These are phyloP conservation scores for Paralichthys olivaceus DNA, from an alignment of 2,113 vertebrate species.

Conservation along the genomic window DNA sequence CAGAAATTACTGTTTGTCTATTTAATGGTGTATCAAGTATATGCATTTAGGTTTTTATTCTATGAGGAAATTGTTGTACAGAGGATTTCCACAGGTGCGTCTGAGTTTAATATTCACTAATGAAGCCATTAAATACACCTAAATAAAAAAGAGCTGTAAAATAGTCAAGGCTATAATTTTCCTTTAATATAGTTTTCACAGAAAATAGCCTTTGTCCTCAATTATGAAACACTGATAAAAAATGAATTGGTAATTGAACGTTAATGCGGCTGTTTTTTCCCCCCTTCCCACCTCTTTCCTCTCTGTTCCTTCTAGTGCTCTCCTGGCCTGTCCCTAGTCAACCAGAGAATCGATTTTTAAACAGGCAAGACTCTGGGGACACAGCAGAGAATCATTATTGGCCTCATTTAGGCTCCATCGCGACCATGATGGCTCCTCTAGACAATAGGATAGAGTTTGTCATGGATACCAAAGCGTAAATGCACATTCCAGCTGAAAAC, in stretches of 20 bases:
- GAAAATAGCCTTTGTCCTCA: not conserved
- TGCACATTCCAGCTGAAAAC: slow-evolving; percentile 68
- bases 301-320: slow-evolving; percentile 54
- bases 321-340: slow-evolving; percentile 72
- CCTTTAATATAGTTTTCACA: not conserved
- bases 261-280: slow-evolving; percentile 9
- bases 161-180: not conserved
- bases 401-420: slow-evolving; percentile 77
- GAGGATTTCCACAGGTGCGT: not conserved
- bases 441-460: slow-evolving; percentile 75
- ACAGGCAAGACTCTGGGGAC: slow-evolving; percentile 73
- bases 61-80: not conserved
- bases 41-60: not conserved
- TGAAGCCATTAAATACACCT: not conserved
- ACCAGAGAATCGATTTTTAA: slow-evolving; percentile 81
- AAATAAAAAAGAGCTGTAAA: not conserved
- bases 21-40: not conserved
- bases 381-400: slow-evolving; percentile 73
- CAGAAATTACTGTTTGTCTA: not conserved
- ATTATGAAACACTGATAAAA: not conserved
- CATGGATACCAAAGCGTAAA: slow-evolving; percentile 70
- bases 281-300: slow-evolving; percentile 34
- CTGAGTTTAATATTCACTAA: not conserved
- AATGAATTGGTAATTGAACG: slow-evolving; percentile 20
- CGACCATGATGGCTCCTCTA: slow-evolving; percentile 68